These are phyloP conservation scores for Numenius arquata DNA, from an alignment of 2,113 vertebrate genomes.

Conservation along the genomic window DNA sequence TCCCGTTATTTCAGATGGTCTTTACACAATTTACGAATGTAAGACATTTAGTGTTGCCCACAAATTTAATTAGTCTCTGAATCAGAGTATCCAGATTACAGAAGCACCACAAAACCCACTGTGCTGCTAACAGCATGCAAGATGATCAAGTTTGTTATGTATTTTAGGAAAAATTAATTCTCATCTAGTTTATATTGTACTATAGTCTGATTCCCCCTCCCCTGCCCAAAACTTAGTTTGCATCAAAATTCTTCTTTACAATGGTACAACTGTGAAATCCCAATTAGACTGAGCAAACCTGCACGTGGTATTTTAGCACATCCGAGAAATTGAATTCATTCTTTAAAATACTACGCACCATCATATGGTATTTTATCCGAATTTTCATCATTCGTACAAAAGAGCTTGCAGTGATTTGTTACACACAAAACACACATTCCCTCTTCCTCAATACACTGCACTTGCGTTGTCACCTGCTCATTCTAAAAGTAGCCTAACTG, in stretches of 20 bases:
- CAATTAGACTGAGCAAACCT: slow-evolving; percentile 13
- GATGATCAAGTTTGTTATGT: neutral
- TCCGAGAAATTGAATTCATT: slow-evolving; percentile 12
- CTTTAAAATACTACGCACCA: neutral
- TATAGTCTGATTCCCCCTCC: neutral
- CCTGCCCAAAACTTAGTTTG: neutral
- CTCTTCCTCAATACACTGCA: neutral
- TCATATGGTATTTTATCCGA: slow-evolving; percentile 23
- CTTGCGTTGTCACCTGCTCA: neutral
- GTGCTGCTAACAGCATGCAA: slow-evolving; percentile 16
- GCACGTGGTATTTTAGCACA: neutral
- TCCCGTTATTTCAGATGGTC: neutral
- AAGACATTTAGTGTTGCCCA: neutral
- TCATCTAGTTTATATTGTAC: neutral
- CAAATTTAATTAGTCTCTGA: neutral
- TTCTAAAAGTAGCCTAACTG: neutral
- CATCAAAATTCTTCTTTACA: neutral
- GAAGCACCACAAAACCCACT: neutral
- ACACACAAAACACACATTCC: neutral
- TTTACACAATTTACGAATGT: neutral
- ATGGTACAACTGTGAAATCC: neutral
- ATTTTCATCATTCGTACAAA: slow-evolving; percentile 32
- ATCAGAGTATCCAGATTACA: neutral
- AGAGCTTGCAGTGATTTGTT: neutral
- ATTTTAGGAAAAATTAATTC: slow-evolving; percentile 39